phyloP scores from a whole-genome alignment of 2,888 invertebrate species.

The Heliconius charithonia region DNA sequence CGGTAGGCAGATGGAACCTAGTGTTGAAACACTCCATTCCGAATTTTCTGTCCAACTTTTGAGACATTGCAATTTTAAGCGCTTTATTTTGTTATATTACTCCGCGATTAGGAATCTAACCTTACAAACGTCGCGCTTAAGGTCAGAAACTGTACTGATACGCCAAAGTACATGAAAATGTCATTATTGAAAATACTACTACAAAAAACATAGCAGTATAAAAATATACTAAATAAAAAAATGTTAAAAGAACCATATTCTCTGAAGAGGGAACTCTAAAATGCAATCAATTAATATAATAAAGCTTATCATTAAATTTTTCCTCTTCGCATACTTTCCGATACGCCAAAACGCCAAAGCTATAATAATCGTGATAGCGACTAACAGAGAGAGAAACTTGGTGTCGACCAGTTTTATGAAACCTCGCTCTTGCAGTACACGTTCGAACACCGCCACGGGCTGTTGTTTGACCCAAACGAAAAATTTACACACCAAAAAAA shows the following conservation, averaged over 20 bases:
- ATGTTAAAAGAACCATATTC: not conserved
- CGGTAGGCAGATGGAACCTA: no score
- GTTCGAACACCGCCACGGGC: constrained; percentile 53
- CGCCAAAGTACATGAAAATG: no score
- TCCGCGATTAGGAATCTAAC: no score
- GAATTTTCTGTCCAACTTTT: no score
- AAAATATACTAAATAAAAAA: not conserved
- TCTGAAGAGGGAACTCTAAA: not conserved
- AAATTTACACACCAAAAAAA: constrained; percentile 48
- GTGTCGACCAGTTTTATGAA: constrained; percentile 71
- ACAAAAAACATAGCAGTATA: not conserved
- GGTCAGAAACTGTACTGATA: no score
- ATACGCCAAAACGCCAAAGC: constrained; percentile 53
- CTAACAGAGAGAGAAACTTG: constrained; percentile 51
- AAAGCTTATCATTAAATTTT: constrained; percentile 51
- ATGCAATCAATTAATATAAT: constrained; percentile 34
- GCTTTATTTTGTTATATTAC: no score
- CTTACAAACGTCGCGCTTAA: no score
- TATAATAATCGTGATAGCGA: constrained; percentile 65
- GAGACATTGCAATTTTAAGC: no score
- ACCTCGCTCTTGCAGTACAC: constrained; percentile 63
- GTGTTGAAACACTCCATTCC: no score
- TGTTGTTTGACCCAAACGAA: constrained; percentile 55
- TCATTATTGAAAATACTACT: not conserved
- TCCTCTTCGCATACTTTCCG: constrained; percentile 64